Evolutionary conservation across 2,113 vertebrate species (phyloP).

Genomic region (Entomyzon cyanotis): DNA sequence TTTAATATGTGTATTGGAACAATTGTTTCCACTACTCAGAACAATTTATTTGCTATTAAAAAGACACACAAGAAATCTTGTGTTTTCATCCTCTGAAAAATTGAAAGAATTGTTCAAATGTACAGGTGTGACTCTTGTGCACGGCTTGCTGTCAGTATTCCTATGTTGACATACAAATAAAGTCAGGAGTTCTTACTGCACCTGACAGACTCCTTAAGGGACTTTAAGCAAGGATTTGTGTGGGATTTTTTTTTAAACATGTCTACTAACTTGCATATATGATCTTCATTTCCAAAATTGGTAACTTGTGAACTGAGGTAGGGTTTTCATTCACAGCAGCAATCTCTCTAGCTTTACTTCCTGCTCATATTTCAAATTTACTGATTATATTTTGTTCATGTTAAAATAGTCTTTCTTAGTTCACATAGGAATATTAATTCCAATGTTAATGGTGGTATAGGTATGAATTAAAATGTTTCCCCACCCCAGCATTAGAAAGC

Average conservation of each 20-base stretch:
- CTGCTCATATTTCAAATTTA: not conserved
- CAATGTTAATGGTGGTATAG: not conserved
- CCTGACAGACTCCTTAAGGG: not conserved
- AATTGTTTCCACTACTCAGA: not conserved
- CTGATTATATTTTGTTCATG: not conserved
- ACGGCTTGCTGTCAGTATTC: not conserved
- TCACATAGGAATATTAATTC: not conserved
- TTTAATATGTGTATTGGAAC: not conserved
- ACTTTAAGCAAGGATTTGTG: not conserved
- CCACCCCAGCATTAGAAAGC: not conserved
- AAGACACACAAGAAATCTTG: not conserved
- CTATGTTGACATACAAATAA: accelerated
- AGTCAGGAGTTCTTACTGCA: not conserved
- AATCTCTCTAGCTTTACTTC: not conserved
- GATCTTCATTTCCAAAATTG: not conserved
- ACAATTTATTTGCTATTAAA: not conserved
- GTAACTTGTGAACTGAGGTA: not conserved
- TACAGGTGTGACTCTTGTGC: not conserved
- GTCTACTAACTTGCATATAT: not conserved
- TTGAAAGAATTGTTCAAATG: not conserved
- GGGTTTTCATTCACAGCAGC: not conserved
- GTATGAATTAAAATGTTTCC: not conserved
- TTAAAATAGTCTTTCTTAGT: not conserved
- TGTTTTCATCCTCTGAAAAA: not conserved
- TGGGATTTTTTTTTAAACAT: accelerated